Conservation (phyloP, 2,797 vertebrate genomes). For the Enteromius fasciolatus region DNA sequence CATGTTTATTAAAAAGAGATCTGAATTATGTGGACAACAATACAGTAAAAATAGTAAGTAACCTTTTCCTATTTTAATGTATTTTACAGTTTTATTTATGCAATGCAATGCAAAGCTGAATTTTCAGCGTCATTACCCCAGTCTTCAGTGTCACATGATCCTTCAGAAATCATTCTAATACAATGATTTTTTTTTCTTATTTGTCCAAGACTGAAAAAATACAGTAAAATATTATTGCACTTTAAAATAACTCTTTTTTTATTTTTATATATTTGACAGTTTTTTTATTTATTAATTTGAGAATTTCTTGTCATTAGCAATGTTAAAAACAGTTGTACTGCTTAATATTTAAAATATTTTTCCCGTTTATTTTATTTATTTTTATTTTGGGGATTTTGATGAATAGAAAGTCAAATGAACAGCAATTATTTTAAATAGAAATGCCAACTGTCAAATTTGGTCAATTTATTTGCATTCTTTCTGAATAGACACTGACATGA, state of each 20-base stretch:
- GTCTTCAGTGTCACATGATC: not conserved
- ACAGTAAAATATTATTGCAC: not conserved
- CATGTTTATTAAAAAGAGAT: not conserved
- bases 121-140: not conserved
- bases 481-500: slow-evolving; percentile 3
- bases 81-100: not conserved
- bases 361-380: not conserved
- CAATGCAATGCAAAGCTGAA: not conserved
- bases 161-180: not conserved
- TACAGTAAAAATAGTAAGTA: not conserved
- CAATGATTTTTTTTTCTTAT: too few relatives aligned
- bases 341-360: not conserved
- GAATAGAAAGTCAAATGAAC: not conserved
- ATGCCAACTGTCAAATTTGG: not conserved
- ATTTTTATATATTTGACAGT: not conserved
- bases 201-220: not conserved
- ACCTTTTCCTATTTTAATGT: not conserved
- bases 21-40: too few relatives aligned
- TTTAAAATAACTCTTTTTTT: not conserved
- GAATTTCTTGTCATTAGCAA: not conserved
- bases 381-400: not conserved
- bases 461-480: not conserved
- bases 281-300: not conserved
- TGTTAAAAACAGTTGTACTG: not conserved
- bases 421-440: not conserved